Conservation (phyloP, 1,140 invertebrate species). For the Trichomalopsis sarcophagae region DNA sequence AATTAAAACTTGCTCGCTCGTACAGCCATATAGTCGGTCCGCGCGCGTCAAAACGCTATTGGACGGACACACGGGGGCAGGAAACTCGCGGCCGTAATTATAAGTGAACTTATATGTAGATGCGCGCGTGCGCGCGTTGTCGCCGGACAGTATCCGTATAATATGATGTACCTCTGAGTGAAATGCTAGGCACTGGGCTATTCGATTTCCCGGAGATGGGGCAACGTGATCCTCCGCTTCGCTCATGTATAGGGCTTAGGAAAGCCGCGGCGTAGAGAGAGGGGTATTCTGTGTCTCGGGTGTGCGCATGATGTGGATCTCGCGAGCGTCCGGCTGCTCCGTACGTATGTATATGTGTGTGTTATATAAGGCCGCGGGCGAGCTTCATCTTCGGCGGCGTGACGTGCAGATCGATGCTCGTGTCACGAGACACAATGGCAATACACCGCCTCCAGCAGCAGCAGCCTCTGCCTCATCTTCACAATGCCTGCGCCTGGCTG, state of each 20-base stretch:
- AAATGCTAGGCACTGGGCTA: neutral
- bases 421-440: conserved; percentile 36
- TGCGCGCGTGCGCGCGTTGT: neutral
- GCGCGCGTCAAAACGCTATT: neutral
- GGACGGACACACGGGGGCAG: no score
- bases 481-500: conserved; percentile 16
- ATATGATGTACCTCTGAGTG: neutral
- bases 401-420: conserved; percentile 28
- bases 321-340: neutral
- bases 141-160: neutral
- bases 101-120: no score
- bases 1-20: neutral
- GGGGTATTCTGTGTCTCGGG: neutral
- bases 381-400: conserved; percentile 5
- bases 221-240: neutral
- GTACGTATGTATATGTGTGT: neutral
- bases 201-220: conserved; percentile 16
- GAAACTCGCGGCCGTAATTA: neutral
- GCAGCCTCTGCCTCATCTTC: conserved; percentile 21
- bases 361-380: conserved; percentile 8
- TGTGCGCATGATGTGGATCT: neutral
- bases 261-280: neutral
- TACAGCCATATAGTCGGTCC: neutral
- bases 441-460: neutral
- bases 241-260: no score